These are phyloP conservation scores for Ferdinandea cuprea DNA, from an alignment of 2,888 invertebrate genomes.

Conservation along the genomic window DNA sequence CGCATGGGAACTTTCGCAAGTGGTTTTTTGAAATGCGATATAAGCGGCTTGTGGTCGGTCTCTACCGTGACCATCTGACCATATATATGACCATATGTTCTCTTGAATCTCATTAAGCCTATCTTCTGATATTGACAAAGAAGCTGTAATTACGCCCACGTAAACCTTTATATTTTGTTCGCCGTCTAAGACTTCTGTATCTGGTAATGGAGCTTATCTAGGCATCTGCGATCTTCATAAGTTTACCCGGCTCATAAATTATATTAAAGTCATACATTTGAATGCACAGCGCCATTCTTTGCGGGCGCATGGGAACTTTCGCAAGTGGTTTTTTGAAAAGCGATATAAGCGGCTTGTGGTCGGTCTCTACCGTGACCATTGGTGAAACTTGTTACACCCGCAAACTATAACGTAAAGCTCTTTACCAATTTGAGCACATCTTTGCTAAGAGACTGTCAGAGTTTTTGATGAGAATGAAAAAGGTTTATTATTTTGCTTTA, in stretches of 20 bases:
- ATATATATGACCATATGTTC: conserved; percentile 34
- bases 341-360: conserved; percentile 46
- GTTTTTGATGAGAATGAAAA: conserved; percentile 48
- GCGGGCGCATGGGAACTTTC: conserved; percentile 3
- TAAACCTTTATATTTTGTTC: conserved; percentile 42
- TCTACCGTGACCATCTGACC: conserved; percentile 23
- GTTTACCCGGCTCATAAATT: conserved; percentile 5
- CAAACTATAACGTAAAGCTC: conserved; percentile 78
- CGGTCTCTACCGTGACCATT: conserved; percentile 54
- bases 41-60: conserved; percentile 55
- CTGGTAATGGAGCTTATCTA: background rate
- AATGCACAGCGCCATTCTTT: conserved; percentile 15
- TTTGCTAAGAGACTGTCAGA: conserved; percentile 25
- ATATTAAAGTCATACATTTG: conserved; percentile 5
- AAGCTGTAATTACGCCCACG: conserved; percentile 3
- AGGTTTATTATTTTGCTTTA: conserved; percentile 26
- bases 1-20: background rate
- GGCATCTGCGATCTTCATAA: conserved; percentile 9
- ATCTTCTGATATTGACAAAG: conserved; percentile 27
- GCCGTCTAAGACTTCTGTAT: conserved; percentile 36
- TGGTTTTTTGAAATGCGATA: conserved; percentile 7
- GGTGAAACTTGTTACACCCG: conserved; percentile 77
- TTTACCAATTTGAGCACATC: conserved; percentile 75
- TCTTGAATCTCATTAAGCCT: conserved; percentile 14
- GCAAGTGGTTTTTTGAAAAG: conserved; percentile 10